Conservation (phyloP, 2,797 vertebrate species). For the Clarias fuscus region DNA sequence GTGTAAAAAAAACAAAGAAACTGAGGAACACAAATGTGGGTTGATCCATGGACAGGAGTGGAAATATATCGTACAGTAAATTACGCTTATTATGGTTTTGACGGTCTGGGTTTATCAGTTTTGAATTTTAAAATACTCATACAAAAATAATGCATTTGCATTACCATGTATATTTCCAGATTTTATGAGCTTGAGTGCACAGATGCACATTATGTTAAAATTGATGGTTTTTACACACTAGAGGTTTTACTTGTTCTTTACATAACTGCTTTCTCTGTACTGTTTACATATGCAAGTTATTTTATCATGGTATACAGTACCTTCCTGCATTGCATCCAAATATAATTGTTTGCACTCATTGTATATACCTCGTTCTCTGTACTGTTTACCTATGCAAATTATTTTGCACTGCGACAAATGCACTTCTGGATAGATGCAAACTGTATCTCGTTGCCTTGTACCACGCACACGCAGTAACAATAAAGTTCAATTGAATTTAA, state of each 20-base stretch:
- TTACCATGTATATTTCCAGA: background rate
- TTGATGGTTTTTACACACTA: background rate
- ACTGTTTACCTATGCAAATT: too few species aligned
- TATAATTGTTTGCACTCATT: too few species aligned
- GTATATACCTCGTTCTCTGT: too few species aligned
- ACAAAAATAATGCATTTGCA: background rate
- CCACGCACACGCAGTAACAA: too few species aligned
- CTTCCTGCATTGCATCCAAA: too few species aligned
- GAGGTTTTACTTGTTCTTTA: background rate
- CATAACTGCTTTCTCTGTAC: background rate
- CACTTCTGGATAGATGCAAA: too few species aligned
- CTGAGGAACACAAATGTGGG: background rate
- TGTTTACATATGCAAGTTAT: too few species aligned
- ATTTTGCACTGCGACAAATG: too few species aligned
- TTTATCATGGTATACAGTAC: too few species aligned
- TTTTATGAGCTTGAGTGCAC: background rate
- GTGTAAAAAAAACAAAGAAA: background rate
- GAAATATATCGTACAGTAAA: constrained; percentile 33
- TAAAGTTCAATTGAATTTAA: too few species aligned
- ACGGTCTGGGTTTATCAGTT: background rate
- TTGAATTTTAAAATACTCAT: background rate
- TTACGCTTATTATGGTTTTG: constrained; percentile 42
- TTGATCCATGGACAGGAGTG: constrained; percentile 18
- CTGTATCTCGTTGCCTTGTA: too few species aligned
- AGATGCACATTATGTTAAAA: too few species aligned